Evolutionary conservation across 2,888 invertebrate genomes (phyloP), one percentile per base, ranked within the genome.

Genomic region (Euzetes globulus): DNA sequence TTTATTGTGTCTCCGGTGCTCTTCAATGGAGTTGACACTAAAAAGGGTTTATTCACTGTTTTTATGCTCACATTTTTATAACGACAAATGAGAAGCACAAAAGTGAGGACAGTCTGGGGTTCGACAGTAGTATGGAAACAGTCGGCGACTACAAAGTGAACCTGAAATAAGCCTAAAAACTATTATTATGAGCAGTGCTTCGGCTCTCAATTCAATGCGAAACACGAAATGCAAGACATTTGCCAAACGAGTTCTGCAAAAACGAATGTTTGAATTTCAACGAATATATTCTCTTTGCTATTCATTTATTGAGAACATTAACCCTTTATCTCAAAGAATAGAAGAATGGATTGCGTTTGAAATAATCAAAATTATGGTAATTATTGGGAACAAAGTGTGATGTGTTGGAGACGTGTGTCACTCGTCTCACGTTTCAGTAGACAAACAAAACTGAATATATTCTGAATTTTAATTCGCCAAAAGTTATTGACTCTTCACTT

Each of bases 401-500:
- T 33, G 63, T 33, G 1, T 33, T 22, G n/a, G 19, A 19, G n/a
- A 27, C 33, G 63, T 63, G 63, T 63, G 63, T 63, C 63, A 63
- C 17, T 63, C 63, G 63, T 33, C 63, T 63, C 63, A 63, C 63
- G 19, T 63, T 63, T 63, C 33, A 11, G 7, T 63, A 63, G 63
- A n/a, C 33, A 63, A 63, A 63, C 63, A 63, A 63, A 17, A 63
- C 41, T 41, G 1, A 41, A 41, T 13, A 41, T 41, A 41, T 41
- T 41, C 41, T 41, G 41, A 11, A 9, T 41, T 33, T 41, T 17
- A 63, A 22, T 27, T 33, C 15, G 17, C 4, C 9, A 58, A 15
- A 58, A 27, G 25, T 58, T 15, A 58, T 25, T 25, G 58, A 27
- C 58, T 58, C 58, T 15, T 58, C 27, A 15, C 58, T 22, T 19